Evolutionary conservation across 2,888 invertebrate genomes (phyloP), one percentile per base, ranked within the genome.

Genomic region (Scaptomyza polygonia): DNA sequence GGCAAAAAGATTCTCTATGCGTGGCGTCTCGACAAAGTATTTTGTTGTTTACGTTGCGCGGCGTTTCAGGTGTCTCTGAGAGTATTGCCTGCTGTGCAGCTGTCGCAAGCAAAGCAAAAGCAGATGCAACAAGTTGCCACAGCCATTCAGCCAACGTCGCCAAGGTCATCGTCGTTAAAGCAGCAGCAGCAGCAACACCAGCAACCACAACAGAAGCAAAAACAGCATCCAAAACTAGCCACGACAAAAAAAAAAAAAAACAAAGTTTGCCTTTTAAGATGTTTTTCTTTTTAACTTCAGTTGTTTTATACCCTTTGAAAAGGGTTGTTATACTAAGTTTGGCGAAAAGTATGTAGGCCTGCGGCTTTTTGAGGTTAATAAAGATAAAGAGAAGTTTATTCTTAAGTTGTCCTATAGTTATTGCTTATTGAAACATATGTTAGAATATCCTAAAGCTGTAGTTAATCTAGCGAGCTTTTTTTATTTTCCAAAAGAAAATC

Each of bases 41-140:
- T 36, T 39, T 39, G 29, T 29, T 27, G 29, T 42, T 56, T 29
- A 40, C 18, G 44, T 29, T 59, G 70, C 63, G 83, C 79, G 79
- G 86, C 39, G 16, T 39, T 16, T 78, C 88, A 88, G 86, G 84
- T 88, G 86, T 86, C 86, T 18, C 18, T 18, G 18, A 39, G 39
- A 16, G 39, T 39, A 16, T 48, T 88, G 70, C 61, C 66, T 42
- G 64, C 67, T 79, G 71, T 56, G 78, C 88, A 82, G 82, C 88
- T 87, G 88, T 86, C 73, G 68, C 62, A 49, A 56, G 42, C 40
- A 39, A 39, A 39, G 12, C 45, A 39, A 36, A 12, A 63, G 67
- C 70, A 80, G 63, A 72, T 83, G 86, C 86, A 83, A 88, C 86
- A 86, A 82, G 86, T 82, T 86, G 42, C 42, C 39, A 39, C 39